Evolutionary conservation across 1,140 invertebrate genomes (phyloP).

Genomic region (Branchinecta lindahli): DNA sequence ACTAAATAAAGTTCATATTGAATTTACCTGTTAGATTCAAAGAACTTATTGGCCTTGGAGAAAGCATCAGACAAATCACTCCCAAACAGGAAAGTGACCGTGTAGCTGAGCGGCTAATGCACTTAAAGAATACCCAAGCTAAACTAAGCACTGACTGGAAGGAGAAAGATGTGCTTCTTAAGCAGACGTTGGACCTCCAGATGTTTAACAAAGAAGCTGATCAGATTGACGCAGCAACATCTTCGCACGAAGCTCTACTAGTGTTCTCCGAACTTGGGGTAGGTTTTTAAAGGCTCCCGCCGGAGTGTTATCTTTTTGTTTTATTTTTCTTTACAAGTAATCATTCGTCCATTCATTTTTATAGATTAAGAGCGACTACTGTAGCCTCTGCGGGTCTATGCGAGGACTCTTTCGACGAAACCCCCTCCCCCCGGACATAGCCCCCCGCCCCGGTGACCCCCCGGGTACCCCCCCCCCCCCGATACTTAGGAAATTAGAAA

Average conservation of each 20-base stretch:
- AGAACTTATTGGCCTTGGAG: constrained; percentile 58
- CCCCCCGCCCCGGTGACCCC: no score
- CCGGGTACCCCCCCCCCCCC: no score
- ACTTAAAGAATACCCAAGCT: constrained; percentile 55
- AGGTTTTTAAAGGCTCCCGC: no score
- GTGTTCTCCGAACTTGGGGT: constrained; percentile 76
- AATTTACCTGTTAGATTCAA: constrained; percentile 34
- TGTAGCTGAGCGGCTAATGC: constrained; percentile 50
- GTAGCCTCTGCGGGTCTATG: no score
- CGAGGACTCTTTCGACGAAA: no score
- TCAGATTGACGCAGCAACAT: constrained; percentile 86
- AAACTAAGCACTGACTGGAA: constrained; percentile 57
- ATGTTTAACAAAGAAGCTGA: constrained; percentile 91
- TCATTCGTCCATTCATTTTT: no score
- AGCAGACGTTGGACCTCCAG: constrained; percentile 70
- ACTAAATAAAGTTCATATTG: no score
- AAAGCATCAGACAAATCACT: constrained; percentile 51
- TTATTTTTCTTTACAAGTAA: no score
- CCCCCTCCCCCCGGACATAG: no score
- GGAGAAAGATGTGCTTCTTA: constrained; percentile 62
- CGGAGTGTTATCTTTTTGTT: no score
- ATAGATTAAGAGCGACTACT: no score
- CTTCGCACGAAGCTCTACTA: constrained; percentile 81
- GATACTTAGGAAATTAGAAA: no score
- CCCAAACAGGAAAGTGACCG: constrained; percentile 43